A percentile compares a stretch with the other conserved stretches of the same genome.
Conservation (phyloP, 1,140 invertebrate species). For the Onthophagus taurus region DNA sequence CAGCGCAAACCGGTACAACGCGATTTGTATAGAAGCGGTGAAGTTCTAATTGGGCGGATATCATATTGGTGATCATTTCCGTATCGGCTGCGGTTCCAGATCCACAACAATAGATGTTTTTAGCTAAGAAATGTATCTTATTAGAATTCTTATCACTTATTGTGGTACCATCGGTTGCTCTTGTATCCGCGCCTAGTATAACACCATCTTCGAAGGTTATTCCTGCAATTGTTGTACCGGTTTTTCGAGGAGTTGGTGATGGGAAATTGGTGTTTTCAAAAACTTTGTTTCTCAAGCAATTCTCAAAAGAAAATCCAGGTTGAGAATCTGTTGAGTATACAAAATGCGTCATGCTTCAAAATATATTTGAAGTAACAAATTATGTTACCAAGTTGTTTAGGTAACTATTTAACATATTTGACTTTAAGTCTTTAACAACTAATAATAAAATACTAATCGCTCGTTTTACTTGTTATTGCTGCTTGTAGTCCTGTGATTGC, state of each 20-base stretch:
- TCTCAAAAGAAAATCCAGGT: neutral
- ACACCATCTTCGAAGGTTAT: constrained; percentile 92
- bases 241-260: constrained; percentile 81
- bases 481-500: too few relatives aligned
- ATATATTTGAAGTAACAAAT: too few relatives aligned
- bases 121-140: constrained; percentile 92
- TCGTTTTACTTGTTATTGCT: too few relatives aligned
- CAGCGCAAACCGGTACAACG: constrained; percentile 76
- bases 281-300: constrained; percentile 63
- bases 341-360: too few relatives aligned
- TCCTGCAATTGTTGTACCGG: constrained; percentile 96
- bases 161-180: constrained; percentile 89
- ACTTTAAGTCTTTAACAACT: too few relatives aligned
- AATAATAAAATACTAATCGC: too few relatives aligned
- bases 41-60: constrained; percentile 84
- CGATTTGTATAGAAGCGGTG: constrained; percentile 84
- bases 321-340: too few relatives aligned
- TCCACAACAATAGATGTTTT: constrained; percentile 93
- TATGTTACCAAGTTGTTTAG: too few relatives aligned
- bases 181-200: constrained; percentile 92
- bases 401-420: too few relatives aligned
- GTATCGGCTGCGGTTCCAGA: constrained; percentile 99
- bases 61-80: constrained; percentile 82
- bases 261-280: constrained; percentile 69
- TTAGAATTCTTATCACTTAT: constrained; percentile 95